Evolutionary conservation across 2,888 invertebrate genomes (phyloP), one percentile per base, ranked within the genome.

Genomic region (Carabus problematicus): DNA sequence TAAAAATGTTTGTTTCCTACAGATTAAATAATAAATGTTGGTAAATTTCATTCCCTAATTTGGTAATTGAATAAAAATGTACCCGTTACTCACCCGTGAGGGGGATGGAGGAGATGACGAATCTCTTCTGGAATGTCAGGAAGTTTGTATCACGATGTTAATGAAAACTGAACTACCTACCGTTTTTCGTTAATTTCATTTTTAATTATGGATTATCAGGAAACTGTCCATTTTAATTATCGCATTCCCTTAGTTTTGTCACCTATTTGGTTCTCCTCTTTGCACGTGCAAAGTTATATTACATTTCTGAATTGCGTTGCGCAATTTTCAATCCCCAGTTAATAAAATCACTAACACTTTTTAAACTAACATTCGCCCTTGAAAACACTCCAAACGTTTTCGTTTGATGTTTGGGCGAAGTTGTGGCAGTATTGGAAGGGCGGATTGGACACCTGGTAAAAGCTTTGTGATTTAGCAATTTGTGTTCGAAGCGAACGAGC

Each of bases 401-500:
- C 39, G 29, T 61, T 61, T 58, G 58, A 58, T 58, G 40, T 58
- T 1, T 1, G n/a, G 29, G n/a, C 7, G 14, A 45, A 18, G 8
- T 8, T n/a, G 12, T 19, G 18, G 42, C 14, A n/a, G 11, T n/a
- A 8, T 16, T 47, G 12, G 14, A n/a, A 42, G 42, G 64, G 64
- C 14, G 11, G 19, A 58, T n/a, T 66, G 47, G 49, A 58, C 52
- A 76, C 74, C 75, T 73, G 74, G 74, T 75, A 74, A 75, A 75
- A 75, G 75, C 76, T 76, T 76, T 76, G 75, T 76, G 76, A 76
- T 76, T 75, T 75, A 76, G 73, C 76, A 76, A 76, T 74, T 73
- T 74, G 74, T 73, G 73, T 71, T 70, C 19, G 66, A 55, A 8
- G 72, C 71, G 72, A 72, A 68, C 71, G 71, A 66, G 73, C 72